phyloP scores from a whole-genome alignment of 2,113 vertebrate genomes.

The Siphamia tubifer region DNA sequence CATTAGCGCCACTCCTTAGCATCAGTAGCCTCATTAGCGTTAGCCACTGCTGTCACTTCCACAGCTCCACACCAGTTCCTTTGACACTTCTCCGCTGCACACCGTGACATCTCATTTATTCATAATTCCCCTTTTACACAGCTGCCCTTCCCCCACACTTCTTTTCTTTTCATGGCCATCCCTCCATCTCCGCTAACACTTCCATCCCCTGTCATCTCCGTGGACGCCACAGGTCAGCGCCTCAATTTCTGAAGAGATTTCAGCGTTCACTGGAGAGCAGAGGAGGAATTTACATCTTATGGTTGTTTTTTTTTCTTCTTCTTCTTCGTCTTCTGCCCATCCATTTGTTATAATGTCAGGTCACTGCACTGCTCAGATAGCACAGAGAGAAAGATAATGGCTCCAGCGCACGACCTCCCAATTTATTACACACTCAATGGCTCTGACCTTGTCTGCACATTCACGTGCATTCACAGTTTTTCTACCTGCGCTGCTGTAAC shows the following conservation, averaged over 20 bases:
- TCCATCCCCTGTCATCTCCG: slow-evolving; percentile 87
- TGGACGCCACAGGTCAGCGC: slow-evolving; percentile 89
- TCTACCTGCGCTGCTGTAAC: slow-evolving; percentile 46
- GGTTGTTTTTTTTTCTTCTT: too few relatives aligned
- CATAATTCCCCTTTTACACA: slow-evolving; percentile 86
- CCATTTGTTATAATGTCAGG: slow-evolving; percentile 95
- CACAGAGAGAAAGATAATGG: slow-evolving; percentile 89
- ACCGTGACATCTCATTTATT: slow-evolving; percentile 88
- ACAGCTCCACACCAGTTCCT: slow-evolving; percentile 78
- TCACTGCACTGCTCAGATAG: slow-evolving; percentile 84
- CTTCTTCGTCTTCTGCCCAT: too few relatives aligned
- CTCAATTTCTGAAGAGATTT: slow-evolving; percentile 85
- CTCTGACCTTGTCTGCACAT: slow-evolving; percentile 89
- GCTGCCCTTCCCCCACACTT: slow-evolving; percentile 74
- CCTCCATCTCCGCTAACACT: slow-evolving; percentile 81
- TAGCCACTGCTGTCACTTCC: slow-evolving; percentile 83
- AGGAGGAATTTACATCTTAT: slow-evolving; percentile 91
- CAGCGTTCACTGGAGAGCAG: slow-evolving; percentile 81
- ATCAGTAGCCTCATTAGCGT: too few relatives aligned
- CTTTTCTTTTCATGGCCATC: slow-evolving; percentile 77
- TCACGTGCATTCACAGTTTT: slow-evolving; percentile 78
- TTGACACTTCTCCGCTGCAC: slow-evolving; percentile 91
- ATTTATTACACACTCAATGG: slow-evolving; percentile 90
- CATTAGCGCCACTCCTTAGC: too few relatives aligned
- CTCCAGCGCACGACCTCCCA: slow-evolving; percentile 77